These are phyloP conservation scores for Pseudolycoriella hygida DNA, from an alignment of 2,888 invertebrate genomes.

Conservation along the genomic window DNA sequence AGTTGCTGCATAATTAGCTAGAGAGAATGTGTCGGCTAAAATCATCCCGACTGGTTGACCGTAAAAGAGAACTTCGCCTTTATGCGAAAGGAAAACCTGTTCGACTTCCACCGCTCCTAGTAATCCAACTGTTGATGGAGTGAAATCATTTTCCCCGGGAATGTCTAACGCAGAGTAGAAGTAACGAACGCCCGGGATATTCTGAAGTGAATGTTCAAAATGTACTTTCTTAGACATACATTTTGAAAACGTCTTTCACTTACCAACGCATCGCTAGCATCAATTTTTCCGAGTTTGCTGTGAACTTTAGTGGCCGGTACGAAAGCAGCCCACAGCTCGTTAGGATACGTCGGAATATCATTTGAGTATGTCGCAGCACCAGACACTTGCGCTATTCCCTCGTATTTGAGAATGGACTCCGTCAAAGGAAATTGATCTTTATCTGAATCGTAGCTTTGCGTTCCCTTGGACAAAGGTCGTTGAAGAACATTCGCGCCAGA, in stretches of 20 bases:
- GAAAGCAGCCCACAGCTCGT: constrained; percentile 46
- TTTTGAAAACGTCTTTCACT: neutral
- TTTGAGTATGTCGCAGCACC: constrained; percentile 66
- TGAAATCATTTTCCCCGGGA: constrained; percentile 42
- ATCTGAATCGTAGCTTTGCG: constrained; percentile 51
- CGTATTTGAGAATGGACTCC: constrained; percentile 55
- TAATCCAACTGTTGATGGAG: constrained; percentile 10
- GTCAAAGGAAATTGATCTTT: constrained; percentile 55
- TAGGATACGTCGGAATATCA: constrained; percentile 45
- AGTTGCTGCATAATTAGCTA: constrained; percentile 36
- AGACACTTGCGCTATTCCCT: constrained; percentile 45
- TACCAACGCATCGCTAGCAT: constrained; percentile 41
- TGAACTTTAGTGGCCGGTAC: constrained; percentile 38
- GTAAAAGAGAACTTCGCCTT: constrained; percentile 31
- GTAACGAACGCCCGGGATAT: constrained; percentile 40
- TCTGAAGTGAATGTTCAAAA: constrained; percentile 23
- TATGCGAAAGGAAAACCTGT: constrained; percentile 12
- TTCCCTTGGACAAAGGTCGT: constrained; percentile 45
- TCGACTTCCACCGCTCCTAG: constrained; percentile 10
- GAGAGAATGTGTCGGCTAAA: constrained; percentile 36
- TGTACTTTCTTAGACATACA: neutral
- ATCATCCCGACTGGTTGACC: constrained; percentile 48
- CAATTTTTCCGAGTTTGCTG: constrained; percentile 39
- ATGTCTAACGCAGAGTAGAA: constrained; percentile 45
- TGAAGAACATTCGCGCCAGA: constrained; percentile 41